Evolutionary conservation across 1,140 invertebrate genomes (phyloP).

Genomic region (Mercenaria mercenaria): DNA sequence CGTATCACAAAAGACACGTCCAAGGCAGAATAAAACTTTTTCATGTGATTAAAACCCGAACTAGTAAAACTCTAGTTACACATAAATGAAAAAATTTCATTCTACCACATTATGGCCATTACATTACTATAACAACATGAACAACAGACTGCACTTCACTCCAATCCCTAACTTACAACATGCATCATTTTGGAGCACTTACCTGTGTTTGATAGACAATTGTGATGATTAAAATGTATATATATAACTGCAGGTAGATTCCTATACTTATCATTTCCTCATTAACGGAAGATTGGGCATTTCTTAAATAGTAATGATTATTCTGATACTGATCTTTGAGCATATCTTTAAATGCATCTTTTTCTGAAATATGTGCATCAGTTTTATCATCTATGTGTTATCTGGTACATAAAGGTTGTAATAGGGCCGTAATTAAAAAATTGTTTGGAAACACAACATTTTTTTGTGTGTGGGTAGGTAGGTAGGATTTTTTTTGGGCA

Average conservation of each 20-base stretch:
- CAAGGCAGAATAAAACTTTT: too few relatives aligned
- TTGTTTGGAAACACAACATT: too few relatives aligned
- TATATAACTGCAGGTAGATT: neutral
- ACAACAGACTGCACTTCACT: neutral
- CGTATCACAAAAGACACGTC: too few relatives aligned
- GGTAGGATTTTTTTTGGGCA: too few relatives aligned
- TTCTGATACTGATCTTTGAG: neutral
- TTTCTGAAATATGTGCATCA: neutral
- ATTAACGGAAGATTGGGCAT: neutral
- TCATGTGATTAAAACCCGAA: too few relatives aligned
- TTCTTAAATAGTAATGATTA: neutral
- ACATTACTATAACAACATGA: too few relatives aligned
- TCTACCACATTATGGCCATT: too few relatives aligned
- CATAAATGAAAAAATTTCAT: too few relatives aligned
- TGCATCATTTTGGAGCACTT: neutral
- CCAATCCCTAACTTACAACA: neutral
- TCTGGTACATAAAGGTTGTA: too few relatives aligned
- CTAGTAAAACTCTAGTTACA: too few relatives aligned
- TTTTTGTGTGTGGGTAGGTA: too few relatives aligned
- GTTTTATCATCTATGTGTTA: neutral
- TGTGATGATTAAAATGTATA: constrained; percentile 22
- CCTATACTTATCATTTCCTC: constrained; percentile 1
- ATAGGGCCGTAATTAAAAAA: too few relatives aligned
- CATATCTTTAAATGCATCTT: neutral
- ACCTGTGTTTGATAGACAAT: neutral